phyloP scores from a whole-genome alignment of 2,113 vertebrate genomes.

The Myxocyprinus asiaticus region DNA sequence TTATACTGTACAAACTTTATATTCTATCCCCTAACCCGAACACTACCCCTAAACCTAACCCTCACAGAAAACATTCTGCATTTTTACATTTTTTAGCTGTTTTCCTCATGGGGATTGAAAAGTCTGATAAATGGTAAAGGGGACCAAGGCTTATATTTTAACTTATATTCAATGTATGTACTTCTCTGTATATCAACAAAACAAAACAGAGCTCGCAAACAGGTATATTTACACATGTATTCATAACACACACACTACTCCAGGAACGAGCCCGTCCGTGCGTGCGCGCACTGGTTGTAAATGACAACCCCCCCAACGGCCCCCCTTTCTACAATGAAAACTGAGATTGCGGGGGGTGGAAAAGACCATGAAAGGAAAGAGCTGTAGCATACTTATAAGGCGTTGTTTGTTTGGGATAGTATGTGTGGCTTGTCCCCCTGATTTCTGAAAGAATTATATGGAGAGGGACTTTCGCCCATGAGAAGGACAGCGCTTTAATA shows the following conservation, averaged over 20 bases:
- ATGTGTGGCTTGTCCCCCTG: background rate
- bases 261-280: slow-evolving; percentile 19
- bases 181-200: no score
- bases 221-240: no score
- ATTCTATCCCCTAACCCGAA: no score
- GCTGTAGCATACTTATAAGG: slow-evolving; percentile 46
- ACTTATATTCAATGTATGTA: no score
- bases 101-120: no score
- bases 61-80: no score
- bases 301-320: background rate
- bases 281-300: slow-evolving; percentile 34
- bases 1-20: no score
- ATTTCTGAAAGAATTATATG: background rate
- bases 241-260: background rate
- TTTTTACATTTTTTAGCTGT: no score
- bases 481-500: background rate
- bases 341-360: slow-evolving; percentile 64
- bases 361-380: slow-evolving; percentile 65
- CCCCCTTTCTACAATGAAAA: slow-evolving; percentile 63
- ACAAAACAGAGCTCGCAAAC: no score
- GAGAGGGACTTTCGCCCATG: background rate
- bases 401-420: slow-evolving; percentile 25
- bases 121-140: no score
- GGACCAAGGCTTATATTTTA: no score
- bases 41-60: no score